Evolutionary conservation across 2,888 invertebrate genomes (phyloP).

Genomic region (Nysson spinosus): DNA sequence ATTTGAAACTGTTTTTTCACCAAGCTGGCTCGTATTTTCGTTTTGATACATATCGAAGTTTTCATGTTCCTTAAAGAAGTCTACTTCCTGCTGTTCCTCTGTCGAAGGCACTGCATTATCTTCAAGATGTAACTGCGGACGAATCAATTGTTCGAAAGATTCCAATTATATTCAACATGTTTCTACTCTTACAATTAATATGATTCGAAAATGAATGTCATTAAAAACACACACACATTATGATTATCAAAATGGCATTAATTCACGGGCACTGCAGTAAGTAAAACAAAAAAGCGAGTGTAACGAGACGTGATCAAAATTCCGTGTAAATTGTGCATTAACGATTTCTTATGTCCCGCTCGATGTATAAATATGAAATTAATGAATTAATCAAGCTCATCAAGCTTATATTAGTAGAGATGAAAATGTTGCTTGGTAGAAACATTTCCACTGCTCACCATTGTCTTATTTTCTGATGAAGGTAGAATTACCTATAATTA

Average conservation of each 20-base stretch:
- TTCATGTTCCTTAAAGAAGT: constrained; percentile 94
- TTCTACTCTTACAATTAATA: too few species aligned
- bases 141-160: background rate
- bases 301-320: background rate
- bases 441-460: constrained; percentile 70
- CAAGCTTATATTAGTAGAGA: constrained; percentile 53
- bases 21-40: constrained; percentile 41
- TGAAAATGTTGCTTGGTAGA: constrained; percentile 23
- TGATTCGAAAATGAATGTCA: background rate
- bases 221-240: constrained; percentile 9
- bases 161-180: background rate
- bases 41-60: constrained; percentile 66
- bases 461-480: constrained; percentile 64
- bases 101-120: constrained; percentile 80
- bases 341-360: background rate
- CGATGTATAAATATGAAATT: constrained; percentile 1
- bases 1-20: constrained; percentile 34
- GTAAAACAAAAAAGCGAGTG: constrained; percentile 1
- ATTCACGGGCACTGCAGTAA: too few species aligned
- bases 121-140: constrained; percentile 85
- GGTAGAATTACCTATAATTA: constrained; percentile 73
- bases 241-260: background rate
- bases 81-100: constrained; percentile 87
- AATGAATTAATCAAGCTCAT: too few species aligned
- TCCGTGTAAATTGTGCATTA: constrained; percentile 2